Percentiles rank a stretch among this genome's conserved stretches.
phyloP scores from a whole-genome alignment of 2,113 vertebrate species.

The Anarrhichthys ocellatus region DNA sequence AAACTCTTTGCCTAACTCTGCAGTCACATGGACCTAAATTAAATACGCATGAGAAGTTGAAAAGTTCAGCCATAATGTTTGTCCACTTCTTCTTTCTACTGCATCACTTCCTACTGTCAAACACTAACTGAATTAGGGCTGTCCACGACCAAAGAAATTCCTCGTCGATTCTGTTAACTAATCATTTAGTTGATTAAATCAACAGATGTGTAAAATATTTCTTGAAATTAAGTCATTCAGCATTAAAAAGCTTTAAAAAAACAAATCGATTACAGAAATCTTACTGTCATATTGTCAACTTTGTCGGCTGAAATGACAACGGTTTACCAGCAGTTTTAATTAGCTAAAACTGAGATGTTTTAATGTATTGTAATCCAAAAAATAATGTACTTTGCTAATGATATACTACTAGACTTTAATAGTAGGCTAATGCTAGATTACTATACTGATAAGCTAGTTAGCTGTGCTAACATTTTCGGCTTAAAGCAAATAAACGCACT shows the following conservation, averaged over 20 bases:
- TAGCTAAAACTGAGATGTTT: not conserved
- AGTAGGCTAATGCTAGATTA: not conserved
- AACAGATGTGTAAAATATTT: not conserved
- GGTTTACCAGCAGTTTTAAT: not conserved
- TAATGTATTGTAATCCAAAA: not conserved
- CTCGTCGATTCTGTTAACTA: no score
- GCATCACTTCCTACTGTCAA: no score
- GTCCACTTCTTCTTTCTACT: not conserved
- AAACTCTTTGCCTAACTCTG: not conserved
- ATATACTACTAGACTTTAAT: not conserved
- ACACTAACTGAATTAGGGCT: not conserved
- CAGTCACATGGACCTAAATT: not conserved
- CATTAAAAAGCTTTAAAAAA: not conserved
- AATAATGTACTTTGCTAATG: not conserved
- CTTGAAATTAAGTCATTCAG: not conserved
- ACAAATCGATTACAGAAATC: not conserved
- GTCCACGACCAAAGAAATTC: no score
- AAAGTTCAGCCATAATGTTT: conserved; percentile 14
- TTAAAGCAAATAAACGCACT: not conserved
- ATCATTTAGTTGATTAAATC: no score
- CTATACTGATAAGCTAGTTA: not conserved
- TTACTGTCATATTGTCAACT: not conserved
- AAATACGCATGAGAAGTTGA: not conserved
- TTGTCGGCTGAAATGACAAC: no score
- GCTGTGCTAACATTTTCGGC: not conserved